Conservation (phyloP, 2,888 invertebrate genomes). For the Balanococcus diminutus region DNA sequence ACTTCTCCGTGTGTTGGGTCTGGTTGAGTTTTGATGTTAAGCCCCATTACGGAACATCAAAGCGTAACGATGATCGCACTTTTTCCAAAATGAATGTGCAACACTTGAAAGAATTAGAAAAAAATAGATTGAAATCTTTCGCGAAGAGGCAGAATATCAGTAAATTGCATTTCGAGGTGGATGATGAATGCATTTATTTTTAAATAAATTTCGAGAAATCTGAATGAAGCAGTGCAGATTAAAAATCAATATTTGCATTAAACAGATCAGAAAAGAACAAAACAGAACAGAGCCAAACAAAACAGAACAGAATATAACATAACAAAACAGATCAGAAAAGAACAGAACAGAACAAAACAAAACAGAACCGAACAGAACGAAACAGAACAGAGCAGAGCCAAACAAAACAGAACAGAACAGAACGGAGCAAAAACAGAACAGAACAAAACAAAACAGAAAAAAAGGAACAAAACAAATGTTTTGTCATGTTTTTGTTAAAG, state of each 20-base stretch:
- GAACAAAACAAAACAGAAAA: constrained; percentile 12
- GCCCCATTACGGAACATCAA: not conserved
- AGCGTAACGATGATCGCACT: not conserved
- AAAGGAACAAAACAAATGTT: no score
- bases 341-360: constrained; percentile 8
- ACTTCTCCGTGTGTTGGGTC: not conserved
- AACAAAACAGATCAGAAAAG: constrained; percentile 41
- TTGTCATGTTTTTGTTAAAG: no score
- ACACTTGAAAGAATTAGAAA: no score
- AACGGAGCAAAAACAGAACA: no score
- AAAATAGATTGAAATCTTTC: no score
- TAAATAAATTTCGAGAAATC: no score
- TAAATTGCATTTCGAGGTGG: no score
- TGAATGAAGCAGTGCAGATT: constrained; percentile 34
- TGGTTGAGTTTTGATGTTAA: not conserved
- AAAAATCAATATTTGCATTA: constrained; percentile 23
- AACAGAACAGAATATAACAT: constrained; percentile 43
- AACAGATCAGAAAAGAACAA: constrained; percentile 37
- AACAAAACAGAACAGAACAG: constrained; percentile 20
- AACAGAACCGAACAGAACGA: constrained; percentile 48
- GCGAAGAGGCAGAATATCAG: no score
- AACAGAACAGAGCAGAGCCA: constrained; percentile 41
- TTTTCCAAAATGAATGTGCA: no score
- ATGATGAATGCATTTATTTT: no score
- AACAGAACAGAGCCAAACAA: constrained; percentile 45